A percentile compares a stretch with the other conserved stretches of the same genome.
These are phyloP conservation scores for Resseliella maxima DNA, from an alignment of 2,888 invertebrate species.

Conservation along the genomic window DNA sequence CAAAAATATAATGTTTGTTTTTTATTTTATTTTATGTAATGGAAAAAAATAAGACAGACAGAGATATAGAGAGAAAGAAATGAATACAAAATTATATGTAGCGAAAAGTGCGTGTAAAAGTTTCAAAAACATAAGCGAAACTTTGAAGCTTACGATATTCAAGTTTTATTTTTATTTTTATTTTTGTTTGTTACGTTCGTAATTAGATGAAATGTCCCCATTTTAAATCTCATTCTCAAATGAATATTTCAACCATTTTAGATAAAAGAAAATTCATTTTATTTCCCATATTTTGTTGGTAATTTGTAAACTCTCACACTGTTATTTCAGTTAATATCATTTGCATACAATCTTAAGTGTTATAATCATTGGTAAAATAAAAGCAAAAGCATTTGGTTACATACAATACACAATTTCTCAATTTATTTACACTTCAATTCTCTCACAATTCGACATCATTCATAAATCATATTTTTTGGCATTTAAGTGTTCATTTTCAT, in stretches of 20 bases:
- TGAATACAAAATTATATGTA: background rate
- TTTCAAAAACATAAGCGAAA: conserved; percentile 18
- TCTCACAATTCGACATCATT: background rate
- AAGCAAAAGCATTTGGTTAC: background rate
- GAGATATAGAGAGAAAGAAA: background rate
- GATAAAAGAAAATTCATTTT: background rate
- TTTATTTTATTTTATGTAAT: background rate
- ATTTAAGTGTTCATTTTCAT: background rate
- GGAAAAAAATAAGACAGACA: background rate
- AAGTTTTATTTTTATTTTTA: background rate
- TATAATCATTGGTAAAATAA: background rate
- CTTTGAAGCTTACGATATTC: conserved; percentile 8
- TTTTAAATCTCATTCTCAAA: background rate
- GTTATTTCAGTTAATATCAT: background rate
- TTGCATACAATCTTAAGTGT: background rate
- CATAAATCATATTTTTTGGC: background rate
- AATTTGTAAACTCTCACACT: background rate
- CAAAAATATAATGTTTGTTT: too few relatives aligned
- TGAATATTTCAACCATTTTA: background rate
- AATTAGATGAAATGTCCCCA: background rate
- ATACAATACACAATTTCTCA: background rate
- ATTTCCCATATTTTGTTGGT: background rate
- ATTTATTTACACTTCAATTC: background rate
- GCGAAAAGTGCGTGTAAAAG: conserved; percentile 19
- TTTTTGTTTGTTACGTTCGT: background rate